Percentiles rank a stretch among this genome's conserved stretches.
Conservation (phyloP, 2,797 vertebrate species). For the Protonibea diacanthus region DNA sequence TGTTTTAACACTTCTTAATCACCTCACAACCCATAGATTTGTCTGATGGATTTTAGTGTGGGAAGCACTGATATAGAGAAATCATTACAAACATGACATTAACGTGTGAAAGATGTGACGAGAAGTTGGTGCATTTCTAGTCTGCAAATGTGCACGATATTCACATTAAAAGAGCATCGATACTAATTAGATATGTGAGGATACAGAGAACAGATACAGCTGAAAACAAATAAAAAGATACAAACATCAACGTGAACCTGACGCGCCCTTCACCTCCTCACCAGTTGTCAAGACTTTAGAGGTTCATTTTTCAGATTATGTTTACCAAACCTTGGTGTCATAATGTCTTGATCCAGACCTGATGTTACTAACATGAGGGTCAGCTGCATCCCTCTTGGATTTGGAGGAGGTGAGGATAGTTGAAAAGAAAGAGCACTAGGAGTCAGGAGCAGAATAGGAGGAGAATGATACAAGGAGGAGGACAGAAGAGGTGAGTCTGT, state of each 20-base stretch:
- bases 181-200: too few relatives aligned
- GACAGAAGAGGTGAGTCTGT: conserved; percentile 48
- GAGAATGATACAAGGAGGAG: conserved; percentile 15
- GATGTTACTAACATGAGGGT: not conserved
- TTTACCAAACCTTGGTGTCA: not conserved
- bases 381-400: not conserved
- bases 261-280: not conserved
- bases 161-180: too few relatives aligned
- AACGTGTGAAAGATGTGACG: not conserved
- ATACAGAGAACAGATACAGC: not conserved
- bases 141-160: too few relatives aligned
- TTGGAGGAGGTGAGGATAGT: conserved; percentile 5
- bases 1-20: not conserved
- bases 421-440: conserved; percentile 14
- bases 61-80: not conserved
- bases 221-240: not conserved
- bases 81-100: not conserved
- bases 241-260: not conserved
- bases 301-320: not conserved
- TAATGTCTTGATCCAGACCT: not conserved
- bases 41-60: too few relatives aligned
- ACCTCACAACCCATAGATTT: not conserved
- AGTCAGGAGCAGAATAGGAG: not conserved
- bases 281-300: not conserved
- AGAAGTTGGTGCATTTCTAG: too few relatives aligned